Base-by-base conservation (phyloP, 2,113 vertebrate species). In the Myrmophylax atrothorax region DNA sequence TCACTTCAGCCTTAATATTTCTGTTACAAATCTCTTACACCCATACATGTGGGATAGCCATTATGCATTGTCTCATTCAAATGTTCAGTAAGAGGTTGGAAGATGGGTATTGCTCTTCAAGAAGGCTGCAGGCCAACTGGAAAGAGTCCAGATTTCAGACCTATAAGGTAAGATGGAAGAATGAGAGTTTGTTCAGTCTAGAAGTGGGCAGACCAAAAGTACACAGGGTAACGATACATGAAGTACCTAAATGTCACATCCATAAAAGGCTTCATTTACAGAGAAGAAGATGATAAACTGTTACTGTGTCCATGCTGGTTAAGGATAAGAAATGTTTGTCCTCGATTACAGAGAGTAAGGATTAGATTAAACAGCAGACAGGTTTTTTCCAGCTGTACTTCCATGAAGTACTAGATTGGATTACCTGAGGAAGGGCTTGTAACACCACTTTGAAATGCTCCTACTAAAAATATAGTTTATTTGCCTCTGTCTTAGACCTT, bases 191-290 rank as follows among this genome's bases (percentile, higher is more conserved):
- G 64, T 28, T 84, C 68, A 80, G 8, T 67, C 83, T 81, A 81
- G 88, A 93, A 80, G 79, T 12, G 17, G 80, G 64, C 42, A 90
- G 69, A 95, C 42, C 67, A 80, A 80, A 83, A 52, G 29, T 55
- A 89, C 3, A 0, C 15, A 18, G 55, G 55, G 55, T 77, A 88
- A 88, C 0, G 4, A 90, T 53, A 93, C 58, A 83, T 3, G 18
- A 85, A 80, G 59, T 92, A 77, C 79, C 75, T 80, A 92, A 96
- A 90, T 85, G 49, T 76, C 72, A 74, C 63, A 76, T 84, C 94
- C 83, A 90, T 96, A 95, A 92, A 93, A 94, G 89, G 90, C 76
- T 97, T 68, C 59, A 84, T 38, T 20, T 75, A 42, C 29, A 47
- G 63, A 87, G 42, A 67, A 13, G 31, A 82, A 47, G 52, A 88